These are phyloP conservation scores for Phrynosoma platyrhinos DNA, from an alignment of 2,113 vertebrate genomes.

Conservation along the genomic window DNA sequence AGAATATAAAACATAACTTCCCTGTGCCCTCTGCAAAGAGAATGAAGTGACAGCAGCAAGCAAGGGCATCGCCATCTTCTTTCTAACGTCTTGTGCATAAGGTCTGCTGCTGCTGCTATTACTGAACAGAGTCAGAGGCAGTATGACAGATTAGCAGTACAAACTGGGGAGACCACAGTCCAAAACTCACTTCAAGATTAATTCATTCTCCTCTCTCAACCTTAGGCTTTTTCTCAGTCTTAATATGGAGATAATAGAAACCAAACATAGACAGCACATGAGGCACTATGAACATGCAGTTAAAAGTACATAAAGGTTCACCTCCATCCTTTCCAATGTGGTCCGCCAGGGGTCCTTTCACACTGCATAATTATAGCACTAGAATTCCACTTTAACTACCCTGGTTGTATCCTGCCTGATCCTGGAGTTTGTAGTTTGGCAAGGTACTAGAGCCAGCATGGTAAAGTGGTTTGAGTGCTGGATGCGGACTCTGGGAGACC, in stretches of 20 bases:
- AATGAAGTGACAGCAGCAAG: background rate
- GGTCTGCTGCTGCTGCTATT: background rate
- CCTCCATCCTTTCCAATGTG: background rate
- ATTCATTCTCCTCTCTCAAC: background rate
- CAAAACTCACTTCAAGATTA: background rate
- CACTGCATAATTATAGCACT: no score
- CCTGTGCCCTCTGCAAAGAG: background rate
- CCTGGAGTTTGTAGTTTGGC: no score
- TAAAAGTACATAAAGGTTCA: background rate
- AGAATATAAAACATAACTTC: background rate
- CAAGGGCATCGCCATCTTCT: background rate
- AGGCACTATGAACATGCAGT: background rate
- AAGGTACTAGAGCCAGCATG: no score
- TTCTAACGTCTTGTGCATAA: background rate
- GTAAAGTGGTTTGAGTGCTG: no score
- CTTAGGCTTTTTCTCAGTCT: no score
- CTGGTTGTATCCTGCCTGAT: no score
- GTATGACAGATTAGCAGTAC: background rate
- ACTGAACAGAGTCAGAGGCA: background rate
- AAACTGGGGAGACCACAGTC: background rate
- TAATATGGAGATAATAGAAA: background rate
- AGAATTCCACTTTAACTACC: no score
- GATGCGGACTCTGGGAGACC: no score
- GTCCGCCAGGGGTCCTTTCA: no score
- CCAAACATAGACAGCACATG: no score